These are phyloP conservation scores for Lepidiolamprologus cunningtoni DNA, from an alignment of 2,113 vertebrate species.

Conservation along the genomic window DNA sequence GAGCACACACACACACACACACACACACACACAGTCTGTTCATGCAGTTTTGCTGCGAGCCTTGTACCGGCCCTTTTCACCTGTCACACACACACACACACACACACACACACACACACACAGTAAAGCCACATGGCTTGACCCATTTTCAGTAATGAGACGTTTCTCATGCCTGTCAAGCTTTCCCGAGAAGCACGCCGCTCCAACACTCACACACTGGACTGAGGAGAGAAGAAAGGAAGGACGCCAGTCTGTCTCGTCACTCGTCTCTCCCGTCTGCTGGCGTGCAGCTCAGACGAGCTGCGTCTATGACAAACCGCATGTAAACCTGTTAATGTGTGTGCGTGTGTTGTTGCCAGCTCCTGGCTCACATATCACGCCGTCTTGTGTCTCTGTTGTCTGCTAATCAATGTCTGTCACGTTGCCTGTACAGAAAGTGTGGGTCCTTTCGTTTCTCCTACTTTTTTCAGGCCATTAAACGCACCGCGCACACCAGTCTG, in stretches of 20 bases:
- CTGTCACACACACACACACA: background rate
- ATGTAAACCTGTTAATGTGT: background rate
- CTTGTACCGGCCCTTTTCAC: background rate
- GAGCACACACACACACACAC: background rate
- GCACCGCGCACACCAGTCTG: background rate
- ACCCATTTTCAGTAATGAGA: constrained; percentile 8
- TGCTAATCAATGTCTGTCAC: background rate
- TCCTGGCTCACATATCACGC: background rate
- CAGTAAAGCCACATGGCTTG: background rate
- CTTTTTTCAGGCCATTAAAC: background rate
- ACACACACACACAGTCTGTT: background rate
- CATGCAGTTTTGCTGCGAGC: background rate
- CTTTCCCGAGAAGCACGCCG: background rate
- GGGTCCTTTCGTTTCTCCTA: background rate
- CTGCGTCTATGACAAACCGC: background rate
- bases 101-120: background rate
- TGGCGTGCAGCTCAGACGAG: background rate
- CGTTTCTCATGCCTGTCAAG: background rate
- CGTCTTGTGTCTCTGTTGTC: background rate
- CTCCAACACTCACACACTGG: background rate
- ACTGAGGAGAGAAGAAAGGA: background rate
- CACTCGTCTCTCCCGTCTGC: background rate
- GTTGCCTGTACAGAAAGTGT: background rate
- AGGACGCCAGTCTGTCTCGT: background rate
- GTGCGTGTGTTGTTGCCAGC: background rate